Percentiles rank a stretch among this genome's conserved stretches.
phyloP scores from a whole-genome alignment of 2,797 vertebrate genomes.

The Strix occidentalis region DNA sequence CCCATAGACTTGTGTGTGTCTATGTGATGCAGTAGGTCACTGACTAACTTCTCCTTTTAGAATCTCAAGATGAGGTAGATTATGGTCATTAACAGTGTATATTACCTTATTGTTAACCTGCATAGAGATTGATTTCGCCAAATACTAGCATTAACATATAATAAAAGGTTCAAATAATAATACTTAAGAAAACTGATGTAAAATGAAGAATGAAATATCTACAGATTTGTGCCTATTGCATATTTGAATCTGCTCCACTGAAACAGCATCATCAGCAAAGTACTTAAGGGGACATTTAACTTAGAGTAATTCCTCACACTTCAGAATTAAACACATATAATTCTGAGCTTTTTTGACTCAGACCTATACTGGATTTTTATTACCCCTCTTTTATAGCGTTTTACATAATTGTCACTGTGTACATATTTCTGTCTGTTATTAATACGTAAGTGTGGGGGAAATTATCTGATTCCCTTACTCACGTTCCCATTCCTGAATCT shows the following conservation, averaged over 20 bases:
- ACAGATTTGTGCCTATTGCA: not conserved
- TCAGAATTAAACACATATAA: not conserved
- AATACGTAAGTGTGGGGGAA: not conserved
- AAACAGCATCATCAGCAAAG: not conserved
- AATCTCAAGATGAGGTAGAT: not conserved
- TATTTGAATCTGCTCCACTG: not conserved
- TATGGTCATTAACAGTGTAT: not conserved
- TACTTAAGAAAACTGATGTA: not conserved
- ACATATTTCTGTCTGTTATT: not conserved
- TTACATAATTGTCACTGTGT: not conserved
- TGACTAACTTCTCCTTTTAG: too few species aligned
- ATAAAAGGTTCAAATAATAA: not conserved
- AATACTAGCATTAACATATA: not conserved
- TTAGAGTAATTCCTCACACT: not conserved
- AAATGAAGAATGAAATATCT: not conserved
- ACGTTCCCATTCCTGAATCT: not conserved
- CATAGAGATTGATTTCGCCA: not conserved
- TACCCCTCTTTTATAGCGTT: not conserved
- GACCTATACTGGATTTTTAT: not conserved
- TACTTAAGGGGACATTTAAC: not conserved
- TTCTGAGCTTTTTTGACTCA: not conserved
- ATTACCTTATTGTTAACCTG: not conserved
- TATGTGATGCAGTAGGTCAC: too few species aligned
- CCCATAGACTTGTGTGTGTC: too few species aligned
- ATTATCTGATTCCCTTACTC: not conserved